A percentile compares a stretch with the other conserved stretches of the same genome.
phyloP scores from a whole-genome alignment of 2,888 invertebrate genomes.

The Volucella inflata region DNA sequence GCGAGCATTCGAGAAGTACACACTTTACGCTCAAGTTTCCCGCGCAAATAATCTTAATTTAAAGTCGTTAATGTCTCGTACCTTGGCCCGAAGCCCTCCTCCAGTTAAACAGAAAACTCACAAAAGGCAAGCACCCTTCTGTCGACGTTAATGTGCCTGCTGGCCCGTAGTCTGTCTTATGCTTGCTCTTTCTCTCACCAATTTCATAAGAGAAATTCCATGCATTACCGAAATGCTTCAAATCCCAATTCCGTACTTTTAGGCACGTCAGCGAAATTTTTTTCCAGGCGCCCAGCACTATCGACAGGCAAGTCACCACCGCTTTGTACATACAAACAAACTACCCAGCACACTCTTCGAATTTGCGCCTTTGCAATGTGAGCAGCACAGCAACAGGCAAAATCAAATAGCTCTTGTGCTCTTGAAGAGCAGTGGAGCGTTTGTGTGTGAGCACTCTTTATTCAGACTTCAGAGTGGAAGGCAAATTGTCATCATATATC shows the following conservation, averaged over 20 bases:
- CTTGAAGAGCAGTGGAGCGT: conserved; percentile 28
- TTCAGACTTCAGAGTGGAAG: conserved; percentile 59
- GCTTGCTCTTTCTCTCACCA: conserved; percentile 61
- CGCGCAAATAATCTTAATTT: no score
- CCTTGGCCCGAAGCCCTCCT: no score
- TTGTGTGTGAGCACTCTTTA: conserved; percentile 32
- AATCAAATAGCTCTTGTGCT: conserved; percentile 7
- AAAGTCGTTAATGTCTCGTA: no score
- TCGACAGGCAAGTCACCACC: not conserved
- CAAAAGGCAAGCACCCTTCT: no score
- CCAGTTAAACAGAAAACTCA: no score
- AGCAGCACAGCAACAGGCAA: conserved; percentile 8
- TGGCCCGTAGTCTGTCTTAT: conserved; percentile 1
- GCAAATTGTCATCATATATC: not conserved
- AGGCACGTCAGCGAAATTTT: conserved; percentile 80
- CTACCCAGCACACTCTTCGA: conserved; percentile 41
- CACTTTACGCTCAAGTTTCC: no score
- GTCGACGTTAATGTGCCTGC: conserved; percentile 8
- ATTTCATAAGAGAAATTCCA: conserved; percentile 74
- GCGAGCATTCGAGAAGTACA: no score
- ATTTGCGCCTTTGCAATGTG: conserved; percentile 49
- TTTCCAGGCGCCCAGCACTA: conserved; percentile 74
- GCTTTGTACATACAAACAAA: no score
- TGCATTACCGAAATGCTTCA: conserved; percentile 78
- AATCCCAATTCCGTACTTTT: conserved; percentile 79